Evolutionary conservation across 2,113 vertebrate species (phyloP), one percentile per base, ranked within the genome.

Genomic region (Gadus macrocephalus): DNA sequence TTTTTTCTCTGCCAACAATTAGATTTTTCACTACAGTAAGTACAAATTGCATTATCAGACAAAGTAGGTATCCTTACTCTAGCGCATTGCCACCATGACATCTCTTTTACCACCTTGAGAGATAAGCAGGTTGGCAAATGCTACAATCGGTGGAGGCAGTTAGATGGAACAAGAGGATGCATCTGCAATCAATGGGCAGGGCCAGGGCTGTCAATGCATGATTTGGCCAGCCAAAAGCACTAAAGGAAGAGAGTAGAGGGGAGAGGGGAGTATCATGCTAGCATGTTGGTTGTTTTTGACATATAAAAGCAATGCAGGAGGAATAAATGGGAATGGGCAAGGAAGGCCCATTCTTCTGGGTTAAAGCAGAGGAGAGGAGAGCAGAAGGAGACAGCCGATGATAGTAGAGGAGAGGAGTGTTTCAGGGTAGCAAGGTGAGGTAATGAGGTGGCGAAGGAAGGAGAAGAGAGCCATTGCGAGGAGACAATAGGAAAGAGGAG

Each of bases 131-230:
- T 66, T n/a, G 16, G 22, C 70, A 70, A 22, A 20, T 76, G 56
- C 71, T 63, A 69, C 56, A 63, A 64, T 69, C 64, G 60, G 63
- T 11, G 38, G 79, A 78, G 76, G 74, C 72, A 71, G 71, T 69
- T 74, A 71, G 79, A 68, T 71, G 78, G 74, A 78, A 79, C 77
- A 72, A 70, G 78, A 49, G 42, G 68, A 71, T 80, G 86, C 78
- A 87, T 83, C 82, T 83, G 81, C 87, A 83, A 81, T 72, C 83
- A 84, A 79, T 60, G 64, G 35, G 62, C 73, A 65, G 65, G 80
- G 74, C 60, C 72, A 71, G 81, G 69, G 72, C 65, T 66, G 70
- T 73, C 49, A 20, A 25, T 27, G 71, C 73, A 77, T 81, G 69
- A 67, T 49, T 49, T 49, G 8, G 12, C 31, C 42, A 49, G 42